Conservation (phyloP, 1,140 invertebrate species). For the Pogonus chalceus region DNA sequence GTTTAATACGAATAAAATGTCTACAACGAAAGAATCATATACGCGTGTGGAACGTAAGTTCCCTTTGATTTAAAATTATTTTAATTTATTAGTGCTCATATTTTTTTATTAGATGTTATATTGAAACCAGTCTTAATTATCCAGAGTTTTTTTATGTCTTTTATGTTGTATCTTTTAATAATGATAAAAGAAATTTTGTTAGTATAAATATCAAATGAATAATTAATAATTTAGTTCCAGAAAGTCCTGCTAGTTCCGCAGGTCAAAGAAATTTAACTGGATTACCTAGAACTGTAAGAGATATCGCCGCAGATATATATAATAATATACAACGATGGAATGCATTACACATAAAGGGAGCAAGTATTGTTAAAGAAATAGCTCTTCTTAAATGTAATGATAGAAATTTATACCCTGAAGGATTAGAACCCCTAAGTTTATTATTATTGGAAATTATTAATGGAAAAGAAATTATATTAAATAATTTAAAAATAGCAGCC, state of each 20-base stretch:
- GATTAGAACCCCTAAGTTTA: conserved; percentile 22
- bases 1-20: no score
- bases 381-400: conserved; percentile 21
- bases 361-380: conserved; percentile 26
- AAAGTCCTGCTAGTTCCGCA: conserved; percentile 24
- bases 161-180: no score
- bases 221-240: conserved; percentile 22
- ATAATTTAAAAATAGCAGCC: conserved; percentile 15
- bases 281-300: conserved; percentile 24
- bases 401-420: conserved; percentile 17
- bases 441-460: conserved; percentile 16
- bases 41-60: no score
- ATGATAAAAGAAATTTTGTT: no score
- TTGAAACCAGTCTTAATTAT: no score
- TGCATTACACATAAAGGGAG: conserved; percentile 27
- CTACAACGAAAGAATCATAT: no score
- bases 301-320: conserved; percentile 31
- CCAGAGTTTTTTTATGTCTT: no score
- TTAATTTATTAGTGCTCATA: no score
- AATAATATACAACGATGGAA: conserved; percentile 35
- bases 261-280: conserved; percentile 32
- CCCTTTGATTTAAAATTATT: no score
- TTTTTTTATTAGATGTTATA: no score
- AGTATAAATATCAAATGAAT: not conserved
- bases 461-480: conserved; percentile 11